Conservation (phyloP, 2,888 invertebrate genomes). For the Protula sp. region DNA sequence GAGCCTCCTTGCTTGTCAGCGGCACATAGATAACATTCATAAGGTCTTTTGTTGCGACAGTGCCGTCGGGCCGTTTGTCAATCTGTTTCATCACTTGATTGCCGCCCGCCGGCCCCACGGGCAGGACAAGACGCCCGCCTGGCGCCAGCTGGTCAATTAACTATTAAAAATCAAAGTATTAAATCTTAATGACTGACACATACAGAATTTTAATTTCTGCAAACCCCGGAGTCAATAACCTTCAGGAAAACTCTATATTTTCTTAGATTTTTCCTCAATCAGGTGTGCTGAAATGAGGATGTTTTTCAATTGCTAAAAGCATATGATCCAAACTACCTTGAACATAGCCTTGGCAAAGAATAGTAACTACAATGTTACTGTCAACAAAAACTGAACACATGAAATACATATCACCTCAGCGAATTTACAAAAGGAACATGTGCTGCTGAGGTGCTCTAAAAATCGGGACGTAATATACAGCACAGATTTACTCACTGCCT, state of each 20-base stretch:
- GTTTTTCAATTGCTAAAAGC: too few species aligned
- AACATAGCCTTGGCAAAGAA: too few species aligned
- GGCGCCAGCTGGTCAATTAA: constrained; percentile 80
- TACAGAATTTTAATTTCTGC: background rate
- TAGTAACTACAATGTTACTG: too few species aligned
- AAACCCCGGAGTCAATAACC: background rate
- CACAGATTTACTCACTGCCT: constrained; percentile 49
- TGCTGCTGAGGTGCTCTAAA: too few species aligned
- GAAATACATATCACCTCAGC: too few species aligned
- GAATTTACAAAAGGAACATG: too few species aligned
- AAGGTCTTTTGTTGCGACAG: constrained; percentile 68
- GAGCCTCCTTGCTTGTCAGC: constrained; percentile 76
- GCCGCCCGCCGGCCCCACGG: constrained; percentile 64
- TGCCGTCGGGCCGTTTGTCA: constrained; percentile 78
- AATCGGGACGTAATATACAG: too few species aligned
- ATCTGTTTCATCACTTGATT: constrained; percentile 84
- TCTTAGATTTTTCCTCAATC: too few species aligned
- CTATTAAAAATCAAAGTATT: constrained; percentile 59
- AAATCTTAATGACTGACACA: too few species aligned
- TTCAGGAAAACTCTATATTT: background rate
- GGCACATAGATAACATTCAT: constrained; percentile 98
- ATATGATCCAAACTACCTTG: too few species aligned
- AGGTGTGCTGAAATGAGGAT: too few species aligned
- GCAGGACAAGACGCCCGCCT: constrained; percentile 83
- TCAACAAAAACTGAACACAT: too few species aligned